phyloP scores from a whole-genome alignment of 2,888 invertebrate species.

The Macrophya annulata region DNA sequence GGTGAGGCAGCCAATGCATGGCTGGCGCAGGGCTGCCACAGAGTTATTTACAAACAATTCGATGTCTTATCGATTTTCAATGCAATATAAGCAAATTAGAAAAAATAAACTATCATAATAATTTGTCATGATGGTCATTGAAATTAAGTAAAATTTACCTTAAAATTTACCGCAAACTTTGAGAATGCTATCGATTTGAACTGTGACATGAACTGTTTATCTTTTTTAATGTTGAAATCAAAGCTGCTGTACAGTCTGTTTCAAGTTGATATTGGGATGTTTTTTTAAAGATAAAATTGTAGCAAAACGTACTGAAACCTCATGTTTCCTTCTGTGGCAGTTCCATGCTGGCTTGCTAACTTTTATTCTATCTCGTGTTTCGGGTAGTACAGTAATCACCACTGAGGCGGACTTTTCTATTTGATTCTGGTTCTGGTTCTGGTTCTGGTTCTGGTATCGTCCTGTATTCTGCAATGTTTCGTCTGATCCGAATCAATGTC shows the following conservation, averaged over 20 bases:
- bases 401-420: conserved; percentile 76
- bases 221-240: not conserved
- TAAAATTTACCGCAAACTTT: not conserved
- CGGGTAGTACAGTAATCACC: conserved; percentile 73
- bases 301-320: conserved; percentile 51
- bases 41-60: conserved; percentile 54
- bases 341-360: conserved; percentile 68
- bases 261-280: conserved; percentile 39
- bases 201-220: not conserved
- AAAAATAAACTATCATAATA: too few species aligned
- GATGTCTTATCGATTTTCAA: too few species aligned
- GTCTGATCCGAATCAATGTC: conserved; percentile 70
- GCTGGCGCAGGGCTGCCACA: conserved; percentile 63
- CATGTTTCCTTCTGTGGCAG: conserved; percentile 64
- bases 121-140: not conserved
- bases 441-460: conserved; percentile 70
- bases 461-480: conserved; percentile 69
- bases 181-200: not conserved
- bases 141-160: not conserved
- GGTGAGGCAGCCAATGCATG: conserved; percentile 72
- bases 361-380: conserved; percentile 73
- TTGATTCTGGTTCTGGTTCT: conserved; percentile 75
- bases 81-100: too few species aligned
- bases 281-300: conserved; percentile 55
- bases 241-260: not conserved